phyloP scores from a whole-genome alignment of 2,888 invertebrate genomes.

The Drosophila tanythrix region DNA sequence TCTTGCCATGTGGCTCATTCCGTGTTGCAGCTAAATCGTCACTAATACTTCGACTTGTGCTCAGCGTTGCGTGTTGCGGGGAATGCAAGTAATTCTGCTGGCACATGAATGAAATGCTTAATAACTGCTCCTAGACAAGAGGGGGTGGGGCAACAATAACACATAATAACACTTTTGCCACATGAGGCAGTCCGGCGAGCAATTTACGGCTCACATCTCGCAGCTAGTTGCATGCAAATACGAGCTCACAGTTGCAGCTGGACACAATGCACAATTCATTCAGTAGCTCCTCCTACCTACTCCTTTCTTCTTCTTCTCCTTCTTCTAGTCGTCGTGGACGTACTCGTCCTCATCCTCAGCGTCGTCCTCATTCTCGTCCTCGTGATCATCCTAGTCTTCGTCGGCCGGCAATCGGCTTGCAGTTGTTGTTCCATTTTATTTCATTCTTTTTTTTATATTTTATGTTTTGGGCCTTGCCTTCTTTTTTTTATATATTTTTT shows the following conservation, averaged over 20 bases:
- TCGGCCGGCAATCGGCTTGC: constrained; percentile 56
- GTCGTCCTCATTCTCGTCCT: constrained; percentile 7
- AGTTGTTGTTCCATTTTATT: constrained; percentile 46
- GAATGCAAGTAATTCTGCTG: constrained; percentile 55
- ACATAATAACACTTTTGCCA: constrained; percentile 17
- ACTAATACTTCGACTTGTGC: constrained; percentile 75
- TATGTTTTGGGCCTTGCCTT: constrained; percentile 44
- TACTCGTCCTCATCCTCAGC: neutral
- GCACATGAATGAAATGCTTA: constrained; percentile 36
- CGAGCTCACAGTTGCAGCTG: constrained; percentile 42
- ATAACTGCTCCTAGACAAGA: constrained; percentile 38
- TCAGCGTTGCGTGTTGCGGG: constrained; percentile 63
- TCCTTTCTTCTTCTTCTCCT: constrained; percentile 17
- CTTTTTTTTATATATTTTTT: constrained; percentile 24
- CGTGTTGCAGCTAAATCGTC: constrained; percentile 68
- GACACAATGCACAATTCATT: constrained; percentile 64
- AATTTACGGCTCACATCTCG: constrained; percentile 1
- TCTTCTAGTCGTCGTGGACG: constrained; percentile 13
- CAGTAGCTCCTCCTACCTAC: constrained; percentile 52
- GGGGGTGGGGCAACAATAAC: neutral
- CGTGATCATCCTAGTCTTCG: constrained; percentile 8
- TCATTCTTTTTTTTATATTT: constrained; percentile 21
- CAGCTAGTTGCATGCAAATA: constrained; percentile 63
- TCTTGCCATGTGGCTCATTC: neutral
- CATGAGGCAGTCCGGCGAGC: constrained; percentile 50